phyloP scores from a whole-genome alignment of 2,888 invertebrate species.

The Dynastes maya region DNA sequence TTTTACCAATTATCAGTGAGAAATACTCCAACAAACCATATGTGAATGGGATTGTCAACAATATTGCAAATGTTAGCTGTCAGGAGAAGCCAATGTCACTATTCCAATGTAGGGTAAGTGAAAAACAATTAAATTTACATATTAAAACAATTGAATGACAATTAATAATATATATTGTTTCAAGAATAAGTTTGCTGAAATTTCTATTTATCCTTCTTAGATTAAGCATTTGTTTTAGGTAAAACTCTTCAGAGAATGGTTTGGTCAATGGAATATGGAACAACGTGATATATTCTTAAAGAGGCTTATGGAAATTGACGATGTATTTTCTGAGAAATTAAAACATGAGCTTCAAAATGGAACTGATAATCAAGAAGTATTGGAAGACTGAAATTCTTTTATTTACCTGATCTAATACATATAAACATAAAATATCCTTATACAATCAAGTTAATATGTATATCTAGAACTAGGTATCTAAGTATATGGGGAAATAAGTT shows the following conservation, averaged over 20 bases:
- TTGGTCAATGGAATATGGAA: conserved; percentile 83
- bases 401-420: conserved; percentile 34
- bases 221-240: conserved; percentile 70
- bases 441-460: conserved; percentile 15
- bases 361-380: conserved; percentile 57
- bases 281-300: conserved; percentile 81
- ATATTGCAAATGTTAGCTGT: conserved; percentile 78
- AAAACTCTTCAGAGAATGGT: conserved; percentile 90
- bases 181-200: not conserved
- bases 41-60: conserved; percentile 82
- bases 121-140: conserved; percentile 14
- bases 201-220: not conserved
- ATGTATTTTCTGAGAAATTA: conserved; percentile 82
- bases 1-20: conserved; percentile 83
- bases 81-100: conserved; percentile 86
- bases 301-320: conserved; percentile 81
- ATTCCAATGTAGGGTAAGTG: conserved; percentile 85
- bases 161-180: conserved; percentile 19
- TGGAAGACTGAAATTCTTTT: conserved; percentile 55
- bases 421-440: not conserved
- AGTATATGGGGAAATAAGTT: conserved; percentile 2
- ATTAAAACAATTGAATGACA: conserved; percentile 34
- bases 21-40: conserved; percentile 76
- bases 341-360: conserved; percentile 72
- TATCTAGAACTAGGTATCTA: conserved; percentile 5